phyloP scores from a whole-genome alignment of 2,888 invertebrate species.

The Drosophila mayaguana region DNA sequence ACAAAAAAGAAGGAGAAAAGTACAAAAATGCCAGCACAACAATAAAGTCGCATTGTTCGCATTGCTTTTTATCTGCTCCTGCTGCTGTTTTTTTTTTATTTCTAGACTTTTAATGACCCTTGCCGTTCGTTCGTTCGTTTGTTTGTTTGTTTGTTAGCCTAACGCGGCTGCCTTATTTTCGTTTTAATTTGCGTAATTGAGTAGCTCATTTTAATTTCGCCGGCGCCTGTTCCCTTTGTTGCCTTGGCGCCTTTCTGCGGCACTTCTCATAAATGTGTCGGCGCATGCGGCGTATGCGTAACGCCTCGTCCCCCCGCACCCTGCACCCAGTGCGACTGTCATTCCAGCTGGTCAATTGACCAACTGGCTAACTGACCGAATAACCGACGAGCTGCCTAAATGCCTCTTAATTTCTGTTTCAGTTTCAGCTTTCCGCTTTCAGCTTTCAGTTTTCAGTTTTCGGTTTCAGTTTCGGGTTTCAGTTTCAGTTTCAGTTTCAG shows the following conservation, averaged over 20 bases:
- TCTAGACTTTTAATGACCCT: slow-evolving; percentile 55
- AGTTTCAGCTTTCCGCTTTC: slow-evolving; percentile 20
- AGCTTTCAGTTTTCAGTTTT: slow-evolving; percentile 7
- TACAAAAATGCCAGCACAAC: slow-evolving; percentile 25
- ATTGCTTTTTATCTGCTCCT: slow-evolving; percentile 32
- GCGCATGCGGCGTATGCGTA: slow-evolving; percentile 54
- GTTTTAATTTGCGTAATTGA: slow-evolving; percentile 81
- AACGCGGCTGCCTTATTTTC: slow-evolving; percentile 69
- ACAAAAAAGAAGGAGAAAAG: background rate
- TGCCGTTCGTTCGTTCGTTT: slow-evolving; percentile 21
- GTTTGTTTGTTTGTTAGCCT: slow-evolving; percentile 49
- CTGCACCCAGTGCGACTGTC: slow-evolving; percentile 3
- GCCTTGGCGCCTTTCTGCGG: slow-evolving; percentile 25
- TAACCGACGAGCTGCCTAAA: slow-evolving; percentile 11
- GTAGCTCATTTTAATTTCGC: slow-evolving; percentile 76
- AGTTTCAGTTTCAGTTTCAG: slow-evolving; percentile 16
- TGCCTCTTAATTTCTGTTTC: slow-evolving; percentile 24
- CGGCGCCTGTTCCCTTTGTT: slow-evolving; percentile 8
- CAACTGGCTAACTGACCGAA: slow-evolving; percentile 23
- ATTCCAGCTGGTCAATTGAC: slow-evolving; percentile 32
- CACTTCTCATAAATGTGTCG: slow-evolving; percentile 42
- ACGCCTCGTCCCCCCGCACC: background rate
- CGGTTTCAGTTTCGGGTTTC: slow-evolving; percentile 19
- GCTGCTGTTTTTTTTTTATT: background rate
- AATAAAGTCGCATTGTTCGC: slow-evolving; percentile 48